Evolutionary conservation across 2,797 vertebrate genomes (phyloP).

Genomic region (Picus viridis): DNA sequence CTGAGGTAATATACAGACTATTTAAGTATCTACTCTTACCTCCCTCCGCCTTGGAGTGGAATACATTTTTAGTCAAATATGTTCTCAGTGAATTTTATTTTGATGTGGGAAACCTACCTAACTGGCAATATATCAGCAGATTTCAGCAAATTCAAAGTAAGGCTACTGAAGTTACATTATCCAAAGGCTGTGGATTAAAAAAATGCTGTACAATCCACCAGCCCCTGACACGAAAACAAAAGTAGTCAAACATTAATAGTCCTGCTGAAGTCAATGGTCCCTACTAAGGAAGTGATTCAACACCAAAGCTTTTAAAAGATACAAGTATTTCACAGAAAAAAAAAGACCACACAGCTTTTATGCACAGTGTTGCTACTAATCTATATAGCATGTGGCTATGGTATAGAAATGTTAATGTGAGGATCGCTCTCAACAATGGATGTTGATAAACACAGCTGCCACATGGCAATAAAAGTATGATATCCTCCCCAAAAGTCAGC

Average conservation of each 20-base stretch:
- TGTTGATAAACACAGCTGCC: slow-evolving; percentile 9
- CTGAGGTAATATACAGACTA: slow-evolving; percentile 40
- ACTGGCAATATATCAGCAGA: slow-evolving; percentile 13
- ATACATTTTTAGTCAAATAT: slow-evolving; percentile 46
- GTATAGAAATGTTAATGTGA: slow-evolving; percentile 23
- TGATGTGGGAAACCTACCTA: slow-evolving; percentile 23
- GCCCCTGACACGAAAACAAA: not conserved
- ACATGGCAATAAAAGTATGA: not conserved
- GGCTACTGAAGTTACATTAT: not conserved
- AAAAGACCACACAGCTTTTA: slow-evolving; percentile 8
- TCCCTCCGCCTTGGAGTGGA: not conserved
- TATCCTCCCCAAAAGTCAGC: not conserved
- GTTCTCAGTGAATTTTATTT: slow-evolving; percentile 35
- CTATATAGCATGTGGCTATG: not conserved
- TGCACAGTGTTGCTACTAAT: slow-evolving; percentile 11
- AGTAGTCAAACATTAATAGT: not conserved
- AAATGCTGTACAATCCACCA: not conserved
- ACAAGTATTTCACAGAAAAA: slow-evolving; percentile 12
- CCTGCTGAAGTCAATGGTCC: not conserved
- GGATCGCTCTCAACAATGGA: not conserved
- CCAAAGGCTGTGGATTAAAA: not conserved
- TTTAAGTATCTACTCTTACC: slow-evolving; percentile 26
- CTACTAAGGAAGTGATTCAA: slow-evolving; percentile 32
- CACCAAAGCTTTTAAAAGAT: slow-evolving; percentile 4
- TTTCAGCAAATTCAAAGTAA: slow-evolving; percentile 58